Evolutionary conservation across 2,113 vertebrate species (phyloP).

Genomic region (Dipodomys merriami): DNA sequence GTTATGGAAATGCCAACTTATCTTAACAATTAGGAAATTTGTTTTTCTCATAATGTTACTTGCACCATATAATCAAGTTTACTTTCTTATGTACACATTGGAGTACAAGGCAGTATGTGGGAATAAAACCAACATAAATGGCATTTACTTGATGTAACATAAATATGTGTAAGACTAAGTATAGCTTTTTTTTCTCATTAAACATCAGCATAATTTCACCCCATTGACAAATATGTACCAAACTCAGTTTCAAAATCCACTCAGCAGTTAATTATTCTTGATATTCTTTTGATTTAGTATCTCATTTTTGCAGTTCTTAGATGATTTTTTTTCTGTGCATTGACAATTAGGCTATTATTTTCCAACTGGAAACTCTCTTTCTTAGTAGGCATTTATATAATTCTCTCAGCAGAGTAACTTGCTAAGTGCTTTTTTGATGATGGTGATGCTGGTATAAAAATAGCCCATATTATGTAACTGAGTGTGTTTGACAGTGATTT

Average conservation of each 20-base stretch:
- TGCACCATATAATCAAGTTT: not conserved
- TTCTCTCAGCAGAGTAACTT: conserved; percentile 45
- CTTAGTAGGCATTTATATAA: not conserved
- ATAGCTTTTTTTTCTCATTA: conserved; percentile 4
- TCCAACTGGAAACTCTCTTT: not conserved
- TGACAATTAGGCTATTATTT: conserved; percentile 25
- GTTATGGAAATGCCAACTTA: conserved; percentile 55
- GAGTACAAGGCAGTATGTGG: not conserved
- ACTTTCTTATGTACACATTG: conserved; percentile 4
- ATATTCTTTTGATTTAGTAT: not conserved
- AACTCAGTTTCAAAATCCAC: conserved; percentile 21
- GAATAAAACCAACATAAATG: not conserved
- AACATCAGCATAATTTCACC: conserved; percentile 13
- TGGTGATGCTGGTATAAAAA: conserved; percentile 69
- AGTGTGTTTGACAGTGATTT: conserved; percentile 74
- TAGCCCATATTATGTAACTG: conserved; percentile 58
- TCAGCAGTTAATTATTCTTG: not conserved
- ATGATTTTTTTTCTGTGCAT: not conserved
- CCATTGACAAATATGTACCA: not conserved
- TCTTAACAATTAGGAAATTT: conserved; percentile 61
- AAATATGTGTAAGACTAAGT: not conserved
- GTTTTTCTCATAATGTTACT: not conserved
- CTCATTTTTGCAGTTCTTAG: not conserved
- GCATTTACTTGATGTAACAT: not conserved
- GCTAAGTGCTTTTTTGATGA: conserved; percentile 51